Evolutionary conservation across 2,797 vertebrate species (phyloP), one percentile per base, ranked within the genome.

Genomic region (Trematomus bernacchii): DNA sequence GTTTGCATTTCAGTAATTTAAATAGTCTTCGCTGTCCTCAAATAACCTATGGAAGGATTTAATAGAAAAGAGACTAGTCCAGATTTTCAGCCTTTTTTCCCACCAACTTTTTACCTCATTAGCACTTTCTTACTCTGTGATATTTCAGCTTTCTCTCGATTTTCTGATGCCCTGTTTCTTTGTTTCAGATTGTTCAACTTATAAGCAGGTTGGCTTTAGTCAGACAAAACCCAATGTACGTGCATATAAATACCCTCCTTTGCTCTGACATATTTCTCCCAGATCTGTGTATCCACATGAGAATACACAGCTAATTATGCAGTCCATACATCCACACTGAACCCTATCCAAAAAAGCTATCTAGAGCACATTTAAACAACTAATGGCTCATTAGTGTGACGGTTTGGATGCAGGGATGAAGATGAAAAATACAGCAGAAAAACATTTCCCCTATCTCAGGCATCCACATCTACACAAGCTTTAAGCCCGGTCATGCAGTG

Each of bases 331-430:
- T 77, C 54, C 50, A 50, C 71, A 58, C 33, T 0, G 42, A 73
- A 43, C 3, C 52, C 15, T 4, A 61, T 55, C 63, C 58, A 48
- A 42, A 50, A 47, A 57, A 69, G 60, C 52, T 53, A 77, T 79
- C 43, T 58, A 0, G 19, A 48, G 59, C 67, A 44, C 73, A 60
- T 62, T 75, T 67, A 60, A 42, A 59, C 66, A 54, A 54, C 57
- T 66, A 82, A 83, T 37, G 61, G 66, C 72, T 87, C 80, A 61
- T 84, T 85, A 84, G 46, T 47, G 67, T 6, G 0, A 63, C 21
- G 4, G 50, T 79, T 48, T 78, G 59, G 55, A 78, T 19, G 69
- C 60, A 62, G 64, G 18, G 40, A 42, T 21, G 30, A 70, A 61
- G 21, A 64, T 48, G 42, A 30, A 9, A n/a, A 72, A 0, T 0